Conservation (phyloP, 2,113 vertebrate species). For the Prunella fulvescens region DNA sequence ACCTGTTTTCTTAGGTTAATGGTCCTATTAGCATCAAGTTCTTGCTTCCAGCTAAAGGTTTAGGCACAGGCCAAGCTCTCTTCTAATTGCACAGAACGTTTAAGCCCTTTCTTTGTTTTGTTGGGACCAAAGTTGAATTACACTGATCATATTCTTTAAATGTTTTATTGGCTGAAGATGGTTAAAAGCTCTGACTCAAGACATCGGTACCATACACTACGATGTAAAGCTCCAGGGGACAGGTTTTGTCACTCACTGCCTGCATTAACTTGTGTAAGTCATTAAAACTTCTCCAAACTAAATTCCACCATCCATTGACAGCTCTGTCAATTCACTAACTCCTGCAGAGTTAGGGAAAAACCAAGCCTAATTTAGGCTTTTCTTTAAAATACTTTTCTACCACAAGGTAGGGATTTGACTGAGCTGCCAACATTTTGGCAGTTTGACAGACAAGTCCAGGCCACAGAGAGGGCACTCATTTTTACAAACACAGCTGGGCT, state of each 20-base stretch:
- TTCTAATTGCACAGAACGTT: background rate
- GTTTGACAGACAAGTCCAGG: background rate
- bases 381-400: background rate
- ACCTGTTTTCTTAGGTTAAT: background rate
- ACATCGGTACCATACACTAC: fast-evolving
- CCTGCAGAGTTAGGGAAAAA: background rate
- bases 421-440: background rate
- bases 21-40: background rate
- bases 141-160: background rate
- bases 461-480: background rate
- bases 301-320: background rate
- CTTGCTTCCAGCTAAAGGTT: background rate
- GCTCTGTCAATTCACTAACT: background rate
- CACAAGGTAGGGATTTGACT: background rate
- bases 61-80: background rate
- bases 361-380: background rate
- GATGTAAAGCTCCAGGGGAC: background rate
- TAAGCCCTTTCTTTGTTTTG: background rate
- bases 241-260: background rate
- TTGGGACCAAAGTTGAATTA: background rate
- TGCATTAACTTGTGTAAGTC: background rate
- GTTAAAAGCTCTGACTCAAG: background rate
- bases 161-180: background rate
- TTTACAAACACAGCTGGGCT: background rate
- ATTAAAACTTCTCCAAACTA: background rate